Evolutionary conservation across 2,888 invertebrate genomes (phyloP).

Genomic region (Alentia gelatinosa): DNA sequence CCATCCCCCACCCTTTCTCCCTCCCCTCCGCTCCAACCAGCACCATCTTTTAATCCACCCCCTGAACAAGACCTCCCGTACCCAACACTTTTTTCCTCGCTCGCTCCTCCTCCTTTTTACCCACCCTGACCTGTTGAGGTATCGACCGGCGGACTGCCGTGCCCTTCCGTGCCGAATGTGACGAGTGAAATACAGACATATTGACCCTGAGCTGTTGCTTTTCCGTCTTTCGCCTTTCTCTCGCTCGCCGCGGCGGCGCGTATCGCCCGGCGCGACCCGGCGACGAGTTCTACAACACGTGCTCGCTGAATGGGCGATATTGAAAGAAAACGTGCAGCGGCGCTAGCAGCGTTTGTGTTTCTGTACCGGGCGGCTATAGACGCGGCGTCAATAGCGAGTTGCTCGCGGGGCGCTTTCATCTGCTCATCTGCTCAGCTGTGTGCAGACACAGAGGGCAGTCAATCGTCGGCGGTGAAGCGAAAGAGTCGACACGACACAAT

Average conservation of each 20-base stretch:
- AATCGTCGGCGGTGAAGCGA: background rate
- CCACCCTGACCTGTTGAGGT: background rate
- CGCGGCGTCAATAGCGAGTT: background rate
- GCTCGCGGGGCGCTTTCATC: background rate
- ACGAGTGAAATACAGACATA: background rate
- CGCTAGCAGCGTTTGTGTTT: background rate
- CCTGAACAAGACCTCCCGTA: background rate
- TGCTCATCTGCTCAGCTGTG: background rate
- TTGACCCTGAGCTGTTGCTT: slow-evolving; percentile 1
- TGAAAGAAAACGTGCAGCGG: background rate
- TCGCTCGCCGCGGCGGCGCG: too few relatives aligned
- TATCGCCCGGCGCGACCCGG: too few relatives aligned
- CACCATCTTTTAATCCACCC: background rate
- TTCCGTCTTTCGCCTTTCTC: background rate
- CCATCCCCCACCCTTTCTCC: background rate
- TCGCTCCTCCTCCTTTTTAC: background rate
- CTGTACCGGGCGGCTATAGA: background rate
- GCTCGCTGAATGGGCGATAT: slow-evolving; percentile 27
- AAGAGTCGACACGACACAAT: background rate
- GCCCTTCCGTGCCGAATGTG: background rate
- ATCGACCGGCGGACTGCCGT: background rate
- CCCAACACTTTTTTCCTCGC: background rate
- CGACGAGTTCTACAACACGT: background rate
- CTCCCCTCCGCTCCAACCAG: background rate
- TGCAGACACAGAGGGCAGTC: background rate